Base-by-base conservation (phyloP, 2,888 invertebrate species). In the Campaea margaritaria region DNA sequence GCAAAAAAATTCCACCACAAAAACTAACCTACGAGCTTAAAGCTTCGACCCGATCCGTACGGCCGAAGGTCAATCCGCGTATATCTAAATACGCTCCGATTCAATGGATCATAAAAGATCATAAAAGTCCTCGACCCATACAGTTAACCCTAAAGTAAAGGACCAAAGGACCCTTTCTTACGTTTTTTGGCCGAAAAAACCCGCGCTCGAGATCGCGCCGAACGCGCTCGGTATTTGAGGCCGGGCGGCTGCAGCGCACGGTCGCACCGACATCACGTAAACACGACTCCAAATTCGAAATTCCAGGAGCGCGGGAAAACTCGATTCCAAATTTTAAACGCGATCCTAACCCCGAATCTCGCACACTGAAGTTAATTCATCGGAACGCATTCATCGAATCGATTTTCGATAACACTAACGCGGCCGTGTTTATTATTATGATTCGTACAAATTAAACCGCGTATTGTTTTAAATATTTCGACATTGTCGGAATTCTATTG, bases 131-230 rank as follows among this genome's bases (percentile, higher is more conserved):
- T 74, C 80, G 82, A 81, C 81, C 79, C 85, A 84, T 79, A 84
- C 85, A 82, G 83, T 87, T 87, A 90, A 90, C 90, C 89, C 89
- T 84, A 87, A 82, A 76, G 51, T 75, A 75, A 80, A 81, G 85
- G 84, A 85, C 85, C 85, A 75, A 80, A 81, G 85, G 84, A 83
- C 85, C 86, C 82, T 89, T 90, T 86, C 83, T 63, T 85, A 85
- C 77, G 85, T 86, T 91, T 91, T 91, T 91, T 87, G 85, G 86
- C 85, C 78, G 82, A 88, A 89, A 90, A 91, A 87, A 86, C 76
- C 70, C 75, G 72, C 75, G 75, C 65, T 68, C 65, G 78, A 79
- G 78, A 76, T 79, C 76, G 79, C 78, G 73, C 72, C 74, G 76
- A 67, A 69, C 78, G 61, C 70, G 70, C 69, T 67, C 78, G 74